phyloP scores from a whole-genome alignment of 2,888 invertebrate species.

The Netelia inedita region DNA sequence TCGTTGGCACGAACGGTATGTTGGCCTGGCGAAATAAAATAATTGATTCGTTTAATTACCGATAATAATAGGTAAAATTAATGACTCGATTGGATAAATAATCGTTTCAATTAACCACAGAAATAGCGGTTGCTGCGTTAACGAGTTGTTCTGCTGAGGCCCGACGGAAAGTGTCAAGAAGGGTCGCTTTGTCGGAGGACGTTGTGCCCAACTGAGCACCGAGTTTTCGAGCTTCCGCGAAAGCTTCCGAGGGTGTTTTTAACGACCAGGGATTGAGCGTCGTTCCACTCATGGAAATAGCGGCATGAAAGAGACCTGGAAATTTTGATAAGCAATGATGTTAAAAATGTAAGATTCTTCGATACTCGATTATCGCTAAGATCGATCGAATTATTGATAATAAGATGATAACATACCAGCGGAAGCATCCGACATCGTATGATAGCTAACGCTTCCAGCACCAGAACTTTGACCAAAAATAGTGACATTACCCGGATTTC shows the following conservation, averaged over 20 bases:
- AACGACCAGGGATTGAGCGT: slow-evolving; percentile 86
- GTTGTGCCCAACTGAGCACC: slow-evolving; percentile 79
- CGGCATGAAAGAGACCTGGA: slow-evolving; percentile 86
- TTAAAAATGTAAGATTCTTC: no score
- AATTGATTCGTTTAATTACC: slow-evolving; percentile 15
- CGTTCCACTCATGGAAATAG: slow-evolving; percentile 86
- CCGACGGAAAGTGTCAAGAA: slow-evolving; percentile 83
- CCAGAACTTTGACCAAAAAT: slow-evolving; percentile 87
- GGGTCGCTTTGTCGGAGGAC: slow-evolving; percentile 77
- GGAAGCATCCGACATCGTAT: no score
- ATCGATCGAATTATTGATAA: no score
- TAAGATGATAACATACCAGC: no score
- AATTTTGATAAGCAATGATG: no score
- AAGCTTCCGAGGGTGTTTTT: slow-evolving; percentile 28
- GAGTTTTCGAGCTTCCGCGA: slow-evolving; percentile 80
- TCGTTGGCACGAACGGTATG: slow-evolving; percentile 86
- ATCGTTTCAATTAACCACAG: no score
- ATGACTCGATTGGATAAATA: no score
- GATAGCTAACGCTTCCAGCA: slow-evolving; percentile 77
- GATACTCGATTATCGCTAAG: no score
- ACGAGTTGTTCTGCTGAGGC: slow-evolving; percentile 83
- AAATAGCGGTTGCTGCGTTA: slow-evolving; percentile 71
- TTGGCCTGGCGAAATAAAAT: not conserved
- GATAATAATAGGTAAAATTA: no score
- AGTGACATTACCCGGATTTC: slow-evolving; percentile 86